Base-by-base conservation (phyloP, 2,797 vertebrate genomes). In the Tauraco hartlaubi region DNA sequence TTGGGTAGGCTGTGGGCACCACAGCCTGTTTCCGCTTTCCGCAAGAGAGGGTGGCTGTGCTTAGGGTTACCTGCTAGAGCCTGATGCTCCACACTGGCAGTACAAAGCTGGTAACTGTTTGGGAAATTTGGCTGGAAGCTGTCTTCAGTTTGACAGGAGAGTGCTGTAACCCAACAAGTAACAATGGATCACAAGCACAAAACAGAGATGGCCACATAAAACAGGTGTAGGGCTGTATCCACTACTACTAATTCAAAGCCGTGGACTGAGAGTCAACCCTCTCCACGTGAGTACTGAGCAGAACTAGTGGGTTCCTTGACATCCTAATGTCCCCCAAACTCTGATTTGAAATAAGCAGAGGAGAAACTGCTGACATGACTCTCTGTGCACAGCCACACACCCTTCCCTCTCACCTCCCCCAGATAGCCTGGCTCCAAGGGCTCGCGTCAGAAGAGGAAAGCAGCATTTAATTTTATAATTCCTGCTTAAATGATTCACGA, bases 341-440 rank as follows among this genome's bases (percentile, higher is more conserved):
- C 73, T 31, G 74, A 35, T 41, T 11, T 12, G 86, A 87, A 61
- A 35, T 20, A 37, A 81, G 59, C 11, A 22, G 66, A 80, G 71
- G 33, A 94, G 68, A 85, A 96, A 79, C 69, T 84, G 90, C 91
- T 95, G 91, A 69, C 67, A 39, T 8, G 54, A 56, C 37, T 61
- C n/a, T 62, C 3, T 29, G 26, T 68, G 73, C 61, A 62, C n/a
- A 72, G 66, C 31, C 81, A 85, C 73, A 91, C 72, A 35, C 75
- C 94, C 94, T 79, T 76, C 84, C 78, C 90, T 95, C 87, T 74
- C 94, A 95, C 94, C 94, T 95, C 88, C 79, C 78, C 90, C 92
- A 81, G 90, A 95, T 90, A 90, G 77, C 75, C 91, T 64, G 71
- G 89, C 94, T 96, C 92, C 94, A 87, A 91, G 64, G 88, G 71